These are phyloP conservation scores for Oreochromis tanganicae DNA, from an alignment of 2,113 vertebrate genomes.

Conservation along the genomic window DNA sequence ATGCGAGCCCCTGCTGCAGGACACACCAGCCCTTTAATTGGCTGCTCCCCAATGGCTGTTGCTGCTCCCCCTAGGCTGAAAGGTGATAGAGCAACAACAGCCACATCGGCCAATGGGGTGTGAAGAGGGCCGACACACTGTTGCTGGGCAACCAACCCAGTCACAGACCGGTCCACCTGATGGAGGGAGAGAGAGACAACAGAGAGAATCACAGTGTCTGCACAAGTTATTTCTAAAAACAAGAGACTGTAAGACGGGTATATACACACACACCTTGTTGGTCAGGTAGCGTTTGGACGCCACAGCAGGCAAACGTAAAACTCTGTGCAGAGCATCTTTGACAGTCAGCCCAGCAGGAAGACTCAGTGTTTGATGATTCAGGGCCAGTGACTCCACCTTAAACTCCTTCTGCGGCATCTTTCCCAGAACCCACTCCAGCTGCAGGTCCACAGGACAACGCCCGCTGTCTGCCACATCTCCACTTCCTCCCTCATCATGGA, in stretches of 20 bases:
- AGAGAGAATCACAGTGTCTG: background rate
- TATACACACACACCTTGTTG: slow-evolving; percentile 79
- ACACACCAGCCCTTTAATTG: slow-evolving; percentile 85
- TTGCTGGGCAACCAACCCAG: slow-evolving; percentile 90
- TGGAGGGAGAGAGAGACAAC: background rate
- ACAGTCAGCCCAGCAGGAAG: slow-evolving; percentile 75
- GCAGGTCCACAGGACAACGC: slow-evolving; percentile 79
- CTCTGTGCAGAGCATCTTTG: slow-evolving; percentile 75
- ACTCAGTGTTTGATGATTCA: slow-evolving; percentile 57
- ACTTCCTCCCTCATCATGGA: slow-evolving; percentile 56
- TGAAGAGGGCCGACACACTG: slow-evolving; percentile 93
- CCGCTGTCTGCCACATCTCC: background rate
- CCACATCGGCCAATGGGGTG: slow-evolving; percentile 87
- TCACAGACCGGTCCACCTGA: slow-evolving; percentile 92
- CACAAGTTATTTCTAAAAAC: background rate
- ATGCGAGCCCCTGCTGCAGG: slow-evolving; percentile 82
- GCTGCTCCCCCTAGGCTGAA: slow-evolving; percentile 81
- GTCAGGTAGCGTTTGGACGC: slow-evolving; percentile 93
- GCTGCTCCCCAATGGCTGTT: slow-evolving; percentile 88
- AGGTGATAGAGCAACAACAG: slow-evolving; percentile 85
- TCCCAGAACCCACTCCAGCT: slow-evolving; percentile 88
- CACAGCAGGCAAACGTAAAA: slow-evolving; percentile 82
- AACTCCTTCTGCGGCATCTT: slow-evolving; percentile 93
- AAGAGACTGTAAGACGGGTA: background rate
- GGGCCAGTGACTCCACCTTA: slow-evolving; percentile 55